phyloP scores from a whole-genome alignment of 2,113 vertebrate species.

The Alethe castanea region DNA sequence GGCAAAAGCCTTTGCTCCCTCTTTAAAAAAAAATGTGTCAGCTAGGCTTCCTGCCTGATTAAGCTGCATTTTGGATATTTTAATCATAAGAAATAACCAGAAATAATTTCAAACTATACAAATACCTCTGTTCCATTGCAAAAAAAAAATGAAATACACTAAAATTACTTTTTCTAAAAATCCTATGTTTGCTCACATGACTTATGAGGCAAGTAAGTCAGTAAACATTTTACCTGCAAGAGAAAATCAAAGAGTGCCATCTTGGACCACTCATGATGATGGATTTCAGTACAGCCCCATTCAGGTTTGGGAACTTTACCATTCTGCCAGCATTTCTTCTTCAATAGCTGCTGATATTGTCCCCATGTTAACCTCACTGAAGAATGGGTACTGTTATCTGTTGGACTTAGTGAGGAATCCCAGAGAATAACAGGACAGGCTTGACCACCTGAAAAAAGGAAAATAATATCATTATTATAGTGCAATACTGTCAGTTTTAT shows the following conservation, averaged over 20 bases:
- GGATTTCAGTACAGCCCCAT: conserved; percentile 83
- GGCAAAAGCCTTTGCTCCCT: neutral
- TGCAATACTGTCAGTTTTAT: neutral
- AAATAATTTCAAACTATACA: neutral
- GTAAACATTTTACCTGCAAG: conserved; percentile 83
- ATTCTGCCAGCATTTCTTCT: conserved; percentile 88
- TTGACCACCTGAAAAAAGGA: conserved; percentile 73
- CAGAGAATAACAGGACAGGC: conserved; percentile 84
- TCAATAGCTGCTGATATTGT: conserved; percentile 83
- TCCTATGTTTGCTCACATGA: neutral
- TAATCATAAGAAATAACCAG: neutral
- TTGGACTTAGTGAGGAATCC: conserved; percentile 81
- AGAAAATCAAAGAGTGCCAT: conserved; percentile 94
- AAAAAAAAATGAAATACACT: neutral
- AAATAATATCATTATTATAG: neutral
- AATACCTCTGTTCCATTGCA: neutral
- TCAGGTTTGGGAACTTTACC: conserved; percentile 81
- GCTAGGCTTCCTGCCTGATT: neutral
- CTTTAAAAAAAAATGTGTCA: neutral
- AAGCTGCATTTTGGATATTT: neutral
- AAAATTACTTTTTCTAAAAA: neutral
- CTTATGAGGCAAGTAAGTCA: neutral
- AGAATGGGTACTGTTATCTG: conserved; percentile 74
- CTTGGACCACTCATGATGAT: conserved; percentile 93
- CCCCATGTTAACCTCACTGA: conserved; percentile 85